Base-by-base conservation (phyloP, 2,797 vertebrate species). In the Ciconia nigra region DNA sequence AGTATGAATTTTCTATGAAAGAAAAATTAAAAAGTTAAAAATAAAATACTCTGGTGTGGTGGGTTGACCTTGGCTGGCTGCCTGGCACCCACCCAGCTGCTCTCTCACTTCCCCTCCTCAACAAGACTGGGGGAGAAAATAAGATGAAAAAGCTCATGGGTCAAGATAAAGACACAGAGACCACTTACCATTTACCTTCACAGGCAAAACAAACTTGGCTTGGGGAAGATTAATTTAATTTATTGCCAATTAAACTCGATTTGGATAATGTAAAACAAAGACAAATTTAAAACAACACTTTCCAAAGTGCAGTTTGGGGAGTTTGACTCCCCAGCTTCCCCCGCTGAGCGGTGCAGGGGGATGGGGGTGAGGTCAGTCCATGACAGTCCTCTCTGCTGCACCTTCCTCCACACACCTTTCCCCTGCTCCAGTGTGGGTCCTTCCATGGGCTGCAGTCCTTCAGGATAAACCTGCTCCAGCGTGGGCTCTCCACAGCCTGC, bases 291-390 rank as follows among this genome's bases (percentile, higher is more conserved):
- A 77, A 4, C 35, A 65, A 4, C 11, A 7, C n/a, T 83, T 78
- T 46, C 7, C 31, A 11, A 63, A 70, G 13, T 13, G 39, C 39
- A 12, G 7, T 63, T 12, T 47, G 49, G 51, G 12, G n/a, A 62
- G 15, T 59, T 31, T 65, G 58, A 12, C 35, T 52, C 44, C 42
- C 17, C 33, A 13, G 4, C 9, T 61, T 25, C 17, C 62, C 24
- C 33, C 0, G 2, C 49, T 17, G 31, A 29, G 44, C 0, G 0
- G 41, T 0, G 1, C 24, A 15, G 31, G 19, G 46, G 33, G 29
- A 13, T 5, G 15, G 42, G 42, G 24, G 5, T 58, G 44, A 41
- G 20, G 13, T 19, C 39, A 37, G 44, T 20, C 67, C 20, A 2
- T 31, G 51, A 7, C 66, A 12, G 24, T 9, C 25, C 57, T 65